A percentile compares a stretch with the other conserved stretches of the same genome.
These are phyloP conservation scores for Peromyscus melanophrys DNA, from an alignment of 2,797 vertebrate species.

Conservation along the genomic window DNA sequence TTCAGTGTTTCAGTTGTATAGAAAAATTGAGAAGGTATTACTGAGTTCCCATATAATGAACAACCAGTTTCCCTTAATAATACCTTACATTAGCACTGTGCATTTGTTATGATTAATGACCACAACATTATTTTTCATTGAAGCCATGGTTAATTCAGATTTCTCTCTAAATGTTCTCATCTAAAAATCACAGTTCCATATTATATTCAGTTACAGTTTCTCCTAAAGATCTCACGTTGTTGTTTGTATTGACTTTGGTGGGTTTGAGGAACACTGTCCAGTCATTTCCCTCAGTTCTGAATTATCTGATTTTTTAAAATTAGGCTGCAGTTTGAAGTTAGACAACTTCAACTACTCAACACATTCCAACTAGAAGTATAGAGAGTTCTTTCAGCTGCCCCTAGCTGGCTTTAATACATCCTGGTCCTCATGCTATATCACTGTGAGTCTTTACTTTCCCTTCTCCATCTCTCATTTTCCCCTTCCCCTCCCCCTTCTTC, in stretches of 20 bases:
- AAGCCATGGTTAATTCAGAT: not conserved
- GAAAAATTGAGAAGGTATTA: not conserved
- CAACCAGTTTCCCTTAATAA: conserved; percentile 7
- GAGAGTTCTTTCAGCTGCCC: not conserved
- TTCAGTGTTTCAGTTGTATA: not conserved
- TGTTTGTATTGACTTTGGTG: not conserved
- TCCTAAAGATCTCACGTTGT: not conserved
- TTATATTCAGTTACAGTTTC: not conserved
- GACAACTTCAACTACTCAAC: not conserved
- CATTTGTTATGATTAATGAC: conserved; percentile 13
- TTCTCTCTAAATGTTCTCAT: not conserved
- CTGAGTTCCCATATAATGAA: not conserved
- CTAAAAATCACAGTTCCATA: not conserved
- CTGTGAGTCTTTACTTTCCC: not conserved
- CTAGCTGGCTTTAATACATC: not conserved
- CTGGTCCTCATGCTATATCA: not conserved
- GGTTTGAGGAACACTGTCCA: not conserved
- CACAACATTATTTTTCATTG: conserved; percentile 5
- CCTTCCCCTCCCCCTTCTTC: no score
- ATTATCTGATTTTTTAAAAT: not conserved
- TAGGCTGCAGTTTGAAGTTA: not conserved
- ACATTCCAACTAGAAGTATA: not conserved
- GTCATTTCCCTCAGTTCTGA: not conserved
- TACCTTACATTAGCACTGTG: not conserved
- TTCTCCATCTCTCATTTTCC: no score